Percentiles rank a stretch among this genome's conserved stretches.
Conservation (phyloP, 2,113 vertebrate species). For the Zosterops hypoxanthus region DNA sequence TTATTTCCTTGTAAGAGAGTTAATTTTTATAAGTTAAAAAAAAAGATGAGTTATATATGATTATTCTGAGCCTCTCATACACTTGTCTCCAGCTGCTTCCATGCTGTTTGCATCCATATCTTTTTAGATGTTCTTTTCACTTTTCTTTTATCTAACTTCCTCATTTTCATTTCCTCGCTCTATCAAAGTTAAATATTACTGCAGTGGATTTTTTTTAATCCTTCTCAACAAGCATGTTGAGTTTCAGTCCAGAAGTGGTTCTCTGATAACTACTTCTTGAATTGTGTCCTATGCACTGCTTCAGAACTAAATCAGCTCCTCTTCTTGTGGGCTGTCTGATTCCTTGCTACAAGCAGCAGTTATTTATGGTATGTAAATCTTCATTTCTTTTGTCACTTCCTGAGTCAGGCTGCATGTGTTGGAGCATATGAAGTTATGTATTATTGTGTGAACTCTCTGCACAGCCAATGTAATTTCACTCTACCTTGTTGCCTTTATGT, state of each 20-base stretch:
- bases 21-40: neutral
- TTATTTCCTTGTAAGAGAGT: neutral
- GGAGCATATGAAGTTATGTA: neutral
- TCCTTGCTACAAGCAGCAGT: neutral
- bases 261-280: neutral
- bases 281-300: neutral
- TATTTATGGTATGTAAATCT: neutral
- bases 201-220: neutral
- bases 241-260: slow-evolving; percentile 4
- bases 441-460: neutral
- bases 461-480: neutral
- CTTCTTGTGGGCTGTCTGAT: neutral
- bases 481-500: neutral
- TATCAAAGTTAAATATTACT: neutral
- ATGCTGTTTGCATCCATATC: neutral
- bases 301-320: neutral
- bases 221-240: neutral
- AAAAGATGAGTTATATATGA: neutral
- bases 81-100: neutral
- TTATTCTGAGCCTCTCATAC: neutral
- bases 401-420: neutral
- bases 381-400: neutral
- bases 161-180: neutral
- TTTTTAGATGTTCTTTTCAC: neutral
- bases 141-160: neutral